phyloP scores from a whole-genome alignment of 2,113 vertebrate species.

The Rhombomys opimus region DNA sequence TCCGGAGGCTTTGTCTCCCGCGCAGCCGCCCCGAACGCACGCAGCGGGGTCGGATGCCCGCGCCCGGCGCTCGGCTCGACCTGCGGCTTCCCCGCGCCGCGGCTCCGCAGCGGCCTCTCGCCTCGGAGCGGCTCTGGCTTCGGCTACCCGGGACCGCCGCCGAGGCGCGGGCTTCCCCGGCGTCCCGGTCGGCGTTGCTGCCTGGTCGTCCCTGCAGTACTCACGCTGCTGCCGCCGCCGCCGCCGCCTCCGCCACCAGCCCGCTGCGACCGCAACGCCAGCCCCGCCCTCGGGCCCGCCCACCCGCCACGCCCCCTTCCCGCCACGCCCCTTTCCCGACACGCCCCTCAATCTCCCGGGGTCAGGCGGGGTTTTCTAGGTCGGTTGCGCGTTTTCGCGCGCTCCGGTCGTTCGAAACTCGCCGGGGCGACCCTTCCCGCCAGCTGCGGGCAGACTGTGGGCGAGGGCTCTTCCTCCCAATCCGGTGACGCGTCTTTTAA shows the following conservation, averaged over 20 bases:
- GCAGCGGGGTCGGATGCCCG: constrained; percentile 28
- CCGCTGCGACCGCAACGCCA: constrained; percentile 37
- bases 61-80: constrained; percentile 47
- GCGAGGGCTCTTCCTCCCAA: not conserved
- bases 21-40: not conserved
- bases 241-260: constrained; percentile 39
- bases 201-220: constrained; percentile 56
- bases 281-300: constrained; percentile 9
- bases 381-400: constrained; percentile 60
- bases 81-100: constrained; percentile 64
- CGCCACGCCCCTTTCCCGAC: not conserved
- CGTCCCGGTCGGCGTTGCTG: not conserved
- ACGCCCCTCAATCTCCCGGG: not conserved
- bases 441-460: constrained; percentile 50
- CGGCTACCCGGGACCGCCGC: constrained; percentile 1
- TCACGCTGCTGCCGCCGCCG: not conserved
- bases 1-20: constrained; percentile 56
- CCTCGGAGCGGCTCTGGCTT: not conserved
- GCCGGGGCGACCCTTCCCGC: not conserved
- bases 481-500: constrained; percentile 38
- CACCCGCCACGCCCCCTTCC: not conserved
- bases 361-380: not conserved
- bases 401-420: not conserved
- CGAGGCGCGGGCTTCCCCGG: constrained; percentile 62
- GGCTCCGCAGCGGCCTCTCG: constrained; percentile 51